phyloP scores from a whole-genome alignment of 2,113 vertebrate genomes.

The Damaliscus lunatus region DNA sequence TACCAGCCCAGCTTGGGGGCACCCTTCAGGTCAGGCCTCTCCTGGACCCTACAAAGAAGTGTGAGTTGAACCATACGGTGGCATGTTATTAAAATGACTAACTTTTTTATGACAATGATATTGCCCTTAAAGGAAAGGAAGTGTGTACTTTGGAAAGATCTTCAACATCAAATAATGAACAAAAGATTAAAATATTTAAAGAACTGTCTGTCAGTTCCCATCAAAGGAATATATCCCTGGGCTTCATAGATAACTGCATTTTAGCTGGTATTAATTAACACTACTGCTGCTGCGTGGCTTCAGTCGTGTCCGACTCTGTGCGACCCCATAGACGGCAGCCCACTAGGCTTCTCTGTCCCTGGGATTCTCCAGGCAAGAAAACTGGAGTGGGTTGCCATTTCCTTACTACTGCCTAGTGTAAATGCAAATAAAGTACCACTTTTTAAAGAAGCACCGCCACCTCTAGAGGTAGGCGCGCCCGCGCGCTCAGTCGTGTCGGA shows the following conservation, averaged over 20 bases:
- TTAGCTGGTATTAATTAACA: not conserved
- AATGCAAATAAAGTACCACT: not conserved
- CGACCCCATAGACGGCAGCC: too few relatives aligned
- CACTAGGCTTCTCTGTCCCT: too few relatives aligned
- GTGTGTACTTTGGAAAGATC: not conserved
- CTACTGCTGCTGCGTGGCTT: too few relatives aligned
- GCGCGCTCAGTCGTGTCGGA: fast-evolving
- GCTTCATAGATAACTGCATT: not conserved
- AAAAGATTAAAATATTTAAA: not conserved
- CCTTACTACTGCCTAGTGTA: not conserved
- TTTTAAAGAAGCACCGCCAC: not conserved
- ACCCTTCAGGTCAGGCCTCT: not conserved
- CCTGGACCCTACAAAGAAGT: not conserved
- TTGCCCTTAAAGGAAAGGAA: not conserved
- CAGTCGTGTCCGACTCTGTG: too few relatives aligned
- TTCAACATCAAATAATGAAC: not conserved
- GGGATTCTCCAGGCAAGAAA: too few relatives aligned
- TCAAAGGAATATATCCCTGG: not conserved
- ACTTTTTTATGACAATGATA: not conserved
- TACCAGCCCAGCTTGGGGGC: not conserved
- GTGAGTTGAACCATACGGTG: not conserved
- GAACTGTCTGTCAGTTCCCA: not conserved
- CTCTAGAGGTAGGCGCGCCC: not conserved
- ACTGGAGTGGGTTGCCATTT: too few relatives aligned
- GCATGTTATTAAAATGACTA: not conserved